Conservation (phyloP, 2,113 vertebrate species). For the Melanerpes formicivorus region DNA sequence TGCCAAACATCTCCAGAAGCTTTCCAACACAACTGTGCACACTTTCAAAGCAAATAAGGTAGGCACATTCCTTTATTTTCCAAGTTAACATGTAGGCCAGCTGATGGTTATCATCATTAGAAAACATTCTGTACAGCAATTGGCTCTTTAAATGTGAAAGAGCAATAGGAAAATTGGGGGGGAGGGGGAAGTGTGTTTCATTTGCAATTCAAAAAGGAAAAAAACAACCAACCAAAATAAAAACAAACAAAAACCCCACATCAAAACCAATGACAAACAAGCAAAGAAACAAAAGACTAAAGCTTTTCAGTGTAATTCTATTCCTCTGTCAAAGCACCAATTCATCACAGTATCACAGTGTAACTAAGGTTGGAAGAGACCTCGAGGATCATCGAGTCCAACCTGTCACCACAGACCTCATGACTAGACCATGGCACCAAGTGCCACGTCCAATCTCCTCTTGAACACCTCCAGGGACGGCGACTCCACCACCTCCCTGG, state of each 20-base stretch:
- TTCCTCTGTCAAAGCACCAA: background rate
- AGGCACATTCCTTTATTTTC: background rate
- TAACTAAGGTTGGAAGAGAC: no score
- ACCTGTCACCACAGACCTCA: no score
- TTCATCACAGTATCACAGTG: background rate
- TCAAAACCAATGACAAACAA: background rate
- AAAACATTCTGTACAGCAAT: background rate
- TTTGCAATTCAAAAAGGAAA: no score
- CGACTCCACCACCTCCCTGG: no score
- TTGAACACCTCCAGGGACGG: no score
- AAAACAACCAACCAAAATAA: background rate
- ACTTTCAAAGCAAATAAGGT: slow-evolving; percentile 5
- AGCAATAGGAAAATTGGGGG: background rate
- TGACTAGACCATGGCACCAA: no score
- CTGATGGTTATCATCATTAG: background rate
- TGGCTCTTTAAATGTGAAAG: background rate
- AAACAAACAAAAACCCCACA: background rate
- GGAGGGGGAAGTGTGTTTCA: background rate
- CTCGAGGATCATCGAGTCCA: no score
- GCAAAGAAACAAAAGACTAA: background rate
- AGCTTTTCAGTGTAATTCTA: background rate
- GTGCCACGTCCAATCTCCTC: no score
- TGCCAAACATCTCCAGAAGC: slow-evolving; percentile 39
- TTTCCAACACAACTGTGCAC: background rate
- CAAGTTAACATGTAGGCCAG: background rate